A percentile compares a stretch with the other conserved stretches of the same genome.
Evolutionary conservation across 2,888 invertebrate genomes (phyloP).

Genomic region (Epistrophella euchroma): DNA sequence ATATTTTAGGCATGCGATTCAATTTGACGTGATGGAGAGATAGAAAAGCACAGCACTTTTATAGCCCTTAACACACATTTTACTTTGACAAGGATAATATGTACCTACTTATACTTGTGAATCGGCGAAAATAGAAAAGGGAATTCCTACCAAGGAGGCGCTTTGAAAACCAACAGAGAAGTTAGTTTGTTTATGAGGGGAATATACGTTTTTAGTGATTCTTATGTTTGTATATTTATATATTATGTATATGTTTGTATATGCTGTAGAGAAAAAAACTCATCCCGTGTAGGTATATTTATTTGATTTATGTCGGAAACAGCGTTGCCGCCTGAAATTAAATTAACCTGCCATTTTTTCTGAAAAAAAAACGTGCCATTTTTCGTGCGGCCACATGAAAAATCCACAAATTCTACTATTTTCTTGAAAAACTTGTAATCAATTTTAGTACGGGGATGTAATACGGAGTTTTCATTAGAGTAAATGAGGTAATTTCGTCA

Average conservation of each 20-base stretch:
- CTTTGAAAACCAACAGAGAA: conserved; percentile 5
- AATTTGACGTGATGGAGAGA: conserved; percentile 51
- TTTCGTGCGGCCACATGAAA: too few relatives aligned
- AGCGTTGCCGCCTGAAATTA: too few relatives aligned
- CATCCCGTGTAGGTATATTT: conserved; percentile 1
- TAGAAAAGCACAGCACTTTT: conserved; percentile 30
- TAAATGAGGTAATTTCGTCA: too few relatives aligned
- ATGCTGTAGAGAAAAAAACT: background rate
- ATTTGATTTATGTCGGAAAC: conserved; percentile 32
- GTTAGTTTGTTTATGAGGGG: background rate
- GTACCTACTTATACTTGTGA: conserved; percentile 8
- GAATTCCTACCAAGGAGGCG: conserved; percentile 15
- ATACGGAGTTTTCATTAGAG: too few relatives aligned
- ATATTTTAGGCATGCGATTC: conserved; percentile 44
- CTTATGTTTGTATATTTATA: background rate
- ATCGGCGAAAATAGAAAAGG: background rate
- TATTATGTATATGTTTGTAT: background rate
- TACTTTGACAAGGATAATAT: conserved; percentile 42
- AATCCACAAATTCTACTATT: too few relatives aligned
- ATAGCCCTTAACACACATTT: conserved; percentile 64
- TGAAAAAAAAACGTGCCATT: too few relatives aligned
- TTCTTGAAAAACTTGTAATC: too few relatives aligned
- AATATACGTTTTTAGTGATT: background rate
- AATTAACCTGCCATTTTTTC: too few relatives aligned
- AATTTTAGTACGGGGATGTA: too few relatives aligned